A percentile compares a stretch with the other conserved stretches of the same genome.
Evolutionary conservation across 2,888 invertebrate genomes (phyloP).

Genomic region (Shargacucullia verbasci): DNA sequence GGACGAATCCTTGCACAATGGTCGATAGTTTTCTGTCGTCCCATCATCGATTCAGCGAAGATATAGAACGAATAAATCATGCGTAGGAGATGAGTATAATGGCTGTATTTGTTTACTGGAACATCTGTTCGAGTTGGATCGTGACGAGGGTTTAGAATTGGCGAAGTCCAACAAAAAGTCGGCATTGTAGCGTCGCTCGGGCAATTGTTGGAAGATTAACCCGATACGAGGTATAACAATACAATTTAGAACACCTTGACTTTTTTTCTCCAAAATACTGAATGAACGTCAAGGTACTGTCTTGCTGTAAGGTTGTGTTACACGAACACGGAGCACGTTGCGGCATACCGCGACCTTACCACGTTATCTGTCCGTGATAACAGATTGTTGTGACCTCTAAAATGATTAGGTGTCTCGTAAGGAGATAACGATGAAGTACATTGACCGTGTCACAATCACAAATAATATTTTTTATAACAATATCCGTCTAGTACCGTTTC

Average conservation of each 20-base stretch:
- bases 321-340: slow-evolving; percentile 66
- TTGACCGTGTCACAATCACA: slow-evolving; percentile 79
- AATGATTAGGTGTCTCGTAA: slow-evolving; percentile 79
- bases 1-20: slow-evolving; percentile 83
- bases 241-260: slow-evolving; percentile 82
- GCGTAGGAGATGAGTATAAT: slow-evolving; percentile 83
- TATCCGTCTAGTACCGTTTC: slow-evolving; percentile 59
- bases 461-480: slow-evolving; percentile 38
- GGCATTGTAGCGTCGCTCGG: slow-evolving; percentile 77
- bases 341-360: slow-evolving; percentile 82
- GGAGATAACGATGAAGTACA: slow-evolving; percentile 81
- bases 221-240: slow-evolving; percentile 80
- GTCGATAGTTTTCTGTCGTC: slow-evolving; percentile 72
- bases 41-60: slow-evolving; percentile 80
- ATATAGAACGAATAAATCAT: slow-evolving; percentile 79
- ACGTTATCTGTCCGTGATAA: slow-evolving; percentile 83
- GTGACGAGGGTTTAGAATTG: slow-evolving; percentile 74
- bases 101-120: slow-evolving; percentile 81
- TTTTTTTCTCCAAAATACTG: slow-evolving; percentile 69
- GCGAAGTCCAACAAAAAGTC: slow-evolving; percentile 76
- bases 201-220: slow-evolving; percentile 85
- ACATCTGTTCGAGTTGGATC: slow-evolving; percentile 79
- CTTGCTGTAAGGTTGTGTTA: slow-evolving; percentile 40
- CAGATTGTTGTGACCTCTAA: slow-evolving; percentile 84
- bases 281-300: slow-evolving; percentile 62